These are phyloP conservation scores for Ceraclea dissimilis DNA, from an alignment of 2,888 invertebrate genomes.

Conservation along the genomic window DNA sequence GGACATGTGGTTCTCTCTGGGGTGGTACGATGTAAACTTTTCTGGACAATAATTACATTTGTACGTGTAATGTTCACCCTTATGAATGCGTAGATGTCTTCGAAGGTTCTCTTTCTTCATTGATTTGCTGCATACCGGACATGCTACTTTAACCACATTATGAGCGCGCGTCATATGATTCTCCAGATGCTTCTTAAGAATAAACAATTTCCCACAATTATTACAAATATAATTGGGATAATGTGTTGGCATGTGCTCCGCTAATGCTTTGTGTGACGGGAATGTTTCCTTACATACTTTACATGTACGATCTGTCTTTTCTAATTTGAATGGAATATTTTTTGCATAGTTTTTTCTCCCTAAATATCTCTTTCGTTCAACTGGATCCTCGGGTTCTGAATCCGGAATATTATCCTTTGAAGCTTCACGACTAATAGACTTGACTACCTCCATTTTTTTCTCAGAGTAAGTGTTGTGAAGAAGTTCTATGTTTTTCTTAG, in stretches of 20 bases:
- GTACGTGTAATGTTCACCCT: conserved; percentile 24
- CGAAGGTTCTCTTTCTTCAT: conserved; percentile 9
- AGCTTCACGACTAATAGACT: not conserved
- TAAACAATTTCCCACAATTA: conserved; percentile 17
- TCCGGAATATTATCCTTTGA: not conserved
- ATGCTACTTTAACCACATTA: conserved; percentile 2
- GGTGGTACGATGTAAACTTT: conserved; percentile 38
- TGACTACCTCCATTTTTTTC: not conserved
- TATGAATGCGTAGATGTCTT: conserved; percentile 6
- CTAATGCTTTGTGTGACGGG: conserved; percentile 14
- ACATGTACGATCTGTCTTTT: conserved; percentile 12
- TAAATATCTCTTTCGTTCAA: not conserved
- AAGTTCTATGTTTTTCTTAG: not conserved
- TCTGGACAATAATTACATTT: conserved; percentile 37
- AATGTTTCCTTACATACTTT: conserved; percentile 14
- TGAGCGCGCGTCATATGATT: conserved; percentile 13
- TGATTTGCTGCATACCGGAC: conserved; percentile 8
- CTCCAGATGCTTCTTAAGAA: conserved; percentile 7
- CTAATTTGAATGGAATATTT: conserved; percentile 1
- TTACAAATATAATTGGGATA: conserved; percentile 21
- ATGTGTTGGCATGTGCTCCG: conserved; percentile 17
- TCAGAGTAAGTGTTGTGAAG: not conserved
- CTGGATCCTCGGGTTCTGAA: not conserved
- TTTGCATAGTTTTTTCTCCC: not conserved
- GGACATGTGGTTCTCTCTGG: conserved; percentile 38